Evolutionary conservation across 2,888 invertebrate genomes (phyloP).

Genomic region (Philhelius pedissequus): DNA sequence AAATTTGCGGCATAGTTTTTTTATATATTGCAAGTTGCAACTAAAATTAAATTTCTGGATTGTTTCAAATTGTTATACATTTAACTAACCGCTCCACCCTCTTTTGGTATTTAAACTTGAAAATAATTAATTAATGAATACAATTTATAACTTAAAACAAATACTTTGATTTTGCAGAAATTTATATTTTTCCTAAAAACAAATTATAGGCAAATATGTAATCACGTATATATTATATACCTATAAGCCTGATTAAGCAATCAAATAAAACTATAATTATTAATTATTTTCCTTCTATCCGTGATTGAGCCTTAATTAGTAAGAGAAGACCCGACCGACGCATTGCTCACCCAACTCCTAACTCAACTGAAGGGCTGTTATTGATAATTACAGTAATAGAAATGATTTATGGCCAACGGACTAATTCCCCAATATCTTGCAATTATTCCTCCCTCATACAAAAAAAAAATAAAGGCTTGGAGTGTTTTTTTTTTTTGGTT

Average conservation of each 20-base stretch:
- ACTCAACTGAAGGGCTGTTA: slow-evolving; percentile 44
- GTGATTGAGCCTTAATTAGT: slow-evolving; percentile 61
- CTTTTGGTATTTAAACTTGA: too few species aligned
- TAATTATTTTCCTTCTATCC: slow-evolving; percentile 15
- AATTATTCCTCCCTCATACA: slow-evolving; percentile 48
- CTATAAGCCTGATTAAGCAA: slow-evolving; percentile 49
- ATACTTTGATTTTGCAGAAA: too few species aligned
- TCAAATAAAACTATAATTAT: slow-evolving; percentile 65
- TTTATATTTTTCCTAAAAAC: too few species aligned
- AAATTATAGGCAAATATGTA: too few species aligned
- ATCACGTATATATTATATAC: too few species aligned
- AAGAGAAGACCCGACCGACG: slow-evolving; percentile 11
- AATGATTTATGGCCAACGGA: slow-evolving; percentile 62
- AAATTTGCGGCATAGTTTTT: too few species aligned
- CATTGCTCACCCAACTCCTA: background rate
- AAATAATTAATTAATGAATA: too few species aligned
- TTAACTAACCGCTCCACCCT: too few species aligned
- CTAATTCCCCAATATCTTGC: slow-evolving; percentile 54
- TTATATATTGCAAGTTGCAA: too few species aligned
- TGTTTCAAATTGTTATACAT: too few species aligned
- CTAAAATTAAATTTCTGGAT: too few species aligned
- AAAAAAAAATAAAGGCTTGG: slow-evolving; percentile 17
- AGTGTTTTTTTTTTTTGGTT: slow-evolving; percentile 6
- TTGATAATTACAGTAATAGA: slow-evolving; percentile 65
- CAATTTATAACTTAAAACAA: too few species aligned